These are phyloP conservation scores for Pediacus dermestoides DNA, from an alignment of 2,888 invertebrate species.

Conservation along the genomic window DNA sequence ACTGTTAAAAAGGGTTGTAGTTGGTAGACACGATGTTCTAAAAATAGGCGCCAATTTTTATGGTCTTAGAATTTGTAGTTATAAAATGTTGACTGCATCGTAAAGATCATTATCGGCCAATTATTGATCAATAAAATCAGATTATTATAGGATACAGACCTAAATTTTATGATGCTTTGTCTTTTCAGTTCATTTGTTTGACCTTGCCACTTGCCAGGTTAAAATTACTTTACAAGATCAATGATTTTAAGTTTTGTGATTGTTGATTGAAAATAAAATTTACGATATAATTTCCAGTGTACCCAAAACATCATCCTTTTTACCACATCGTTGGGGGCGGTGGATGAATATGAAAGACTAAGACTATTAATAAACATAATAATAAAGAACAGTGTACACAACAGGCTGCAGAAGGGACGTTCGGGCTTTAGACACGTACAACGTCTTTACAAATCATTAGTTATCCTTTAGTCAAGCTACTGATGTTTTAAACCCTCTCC, in stretches of 20 bases:
- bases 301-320: no score
- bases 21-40: constrained; percentile 5
- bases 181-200: no score
- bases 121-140: constrained; percentile 43
- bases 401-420: constrained; percentile 25
- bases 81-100: constrained; percentile 37
- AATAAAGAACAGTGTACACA: constrained; percentile 32
- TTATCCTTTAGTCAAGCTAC: constrained; percentile 45
- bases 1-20: constrained; percentile 6
- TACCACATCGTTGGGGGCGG: no score
- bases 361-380: constrained; percentile 38
- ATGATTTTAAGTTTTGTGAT: no score
- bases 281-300: no score
- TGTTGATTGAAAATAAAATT: no score
- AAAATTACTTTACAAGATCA: no score
- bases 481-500: constrained; percentile 25
- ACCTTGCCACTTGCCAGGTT: no score
- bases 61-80: constrained; percentile 38
- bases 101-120: constrained; percentile 45
- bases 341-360: constrained; percentile 20
- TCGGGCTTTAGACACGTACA: constrained; percentile 39
- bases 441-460: constrained; percentile 50
- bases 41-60: constrained; percentile 40
- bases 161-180: constrained; percentile 30
- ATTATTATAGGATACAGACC: constrained; percentile 34